phyloP scores from a whole-genome alignment of 2,113 vertebrate species.

The Circaetus gallicus region DNA sequence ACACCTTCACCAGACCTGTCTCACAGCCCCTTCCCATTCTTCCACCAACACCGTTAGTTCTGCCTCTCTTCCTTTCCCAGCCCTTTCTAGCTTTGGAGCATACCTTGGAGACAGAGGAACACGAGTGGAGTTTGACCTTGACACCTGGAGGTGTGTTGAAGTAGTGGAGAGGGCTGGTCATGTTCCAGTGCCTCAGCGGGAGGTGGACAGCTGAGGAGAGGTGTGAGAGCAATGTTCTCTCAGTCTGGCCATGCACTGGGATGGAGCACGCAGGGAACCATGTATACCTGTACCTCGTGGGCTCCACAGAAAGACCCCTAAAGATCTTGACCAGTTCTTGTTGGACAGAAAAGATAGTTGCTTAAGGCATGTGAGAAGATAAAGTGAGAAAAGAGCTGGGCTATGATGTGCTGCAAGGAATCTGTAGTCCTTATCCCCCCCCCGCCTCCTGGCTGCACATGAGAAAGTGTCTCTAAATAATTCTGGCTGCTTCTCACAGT shows the following conservation, averaged over 20 bases:
- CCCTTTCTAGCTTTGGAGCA: background rate
- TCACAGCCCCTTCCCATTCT: background rate
- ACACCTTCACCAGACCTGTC: background rate
- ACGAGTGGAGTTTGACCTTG: background rate
- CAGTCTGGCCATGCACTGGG: background rate
- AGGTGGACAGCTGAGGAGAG: background rate
- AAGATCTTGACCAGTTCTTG: background rate
- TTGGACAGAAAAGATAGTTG: background rate
- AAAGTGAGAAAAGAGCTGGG: background rate
- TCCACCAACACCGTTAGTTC: background rate
- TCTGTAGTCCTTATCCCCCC: background rate
- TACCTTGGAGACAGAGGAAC: background rate
- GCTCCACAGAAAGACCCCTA: background rate
- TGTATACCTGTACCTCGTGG: background rate
- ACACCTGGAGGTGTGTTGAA: background rate
- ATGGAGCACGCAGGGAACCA: rapidly evolving
- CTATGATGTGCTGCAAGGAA: background rate
- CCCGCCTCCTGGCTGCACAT: background rate
- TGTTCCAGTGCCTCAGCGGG: background rate
- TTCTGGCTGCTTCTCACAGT: background rate
- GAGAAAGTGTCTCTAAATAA: background rate
- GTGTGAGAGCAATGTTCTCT: background rate
- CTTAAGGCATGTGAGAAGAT: background rate
- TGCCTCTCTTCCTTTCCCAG: background rate
- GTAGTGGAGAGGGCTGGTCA: background rate